Percentiles rank a stretch among this genome's conserved stretches.
Evolutionary conservation across 2,113 vertebrate genomes (phyloP).

Genomic region (Tachuris rubrigastra): DNA sequence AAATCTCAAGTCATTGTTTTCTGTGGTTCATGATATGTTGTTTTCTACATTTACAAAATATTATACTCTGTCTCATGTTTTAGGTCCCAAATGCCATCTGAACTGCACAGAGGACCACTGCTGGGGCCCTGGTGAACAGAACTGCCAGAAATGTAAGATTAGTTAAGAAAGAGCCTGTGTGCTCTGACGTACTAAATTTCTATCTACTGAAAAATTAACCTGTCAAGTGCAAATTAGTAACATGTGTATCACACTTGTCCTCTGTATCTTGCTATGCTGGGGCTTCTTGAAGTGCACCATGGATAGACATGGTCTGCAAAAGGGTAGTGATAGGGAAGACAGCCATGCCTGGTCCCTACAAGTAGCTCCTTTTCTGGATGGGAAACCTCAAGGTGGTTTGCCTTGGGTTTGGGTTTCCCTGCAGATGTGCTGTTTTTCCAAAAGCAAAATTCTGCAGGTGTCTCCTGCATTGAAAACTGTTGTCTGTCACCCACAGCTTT

Average conservation of each 20-base stretch:
- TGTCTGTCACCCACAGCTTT: neutral
- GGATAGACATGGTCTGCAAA: rapidly evolving
- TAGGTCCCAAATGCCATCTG: slow-evolving; percentile 85
- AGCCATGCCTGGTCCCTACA: rapidly evolving
- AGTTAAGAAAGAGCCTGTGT: neutral
- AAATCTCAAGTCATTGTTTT: neutral
- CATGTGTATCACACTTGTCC: neutral
- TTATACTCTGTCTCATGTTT: neutral
- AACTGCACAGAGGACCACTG: slow-evolving; percentile 87
- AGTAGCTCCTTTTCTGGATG: neutral
- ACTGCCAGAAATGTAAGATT: slow-evolving; percentile 89
- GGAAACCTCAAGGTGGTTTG: neutral
- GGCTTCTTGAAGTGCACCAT: neutral
- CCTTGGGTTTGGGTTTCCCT: neutral
- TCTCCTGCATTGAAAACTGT: neutral
- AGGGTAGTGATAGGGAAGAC: rapidly evolving
- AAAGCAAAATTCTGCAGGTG: neutral
- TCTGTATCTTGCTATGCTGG: neutral
- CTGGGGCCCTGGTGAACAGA: slow-evolving; percentile 85
- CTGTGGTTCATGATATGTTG: neutral
- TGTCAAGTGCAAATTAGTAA: neutral
- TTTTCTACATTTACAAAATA: neutral
- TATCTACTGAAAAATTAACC: neutral
- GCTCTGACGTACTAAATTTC: neutral
- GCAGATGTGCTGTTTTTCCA: neutral